Evolutionary conservation across 2,888 invertebrate genomes (phyloP), one percentile per base, ranked within the genome.

Genomic region (Halocaridina rubra): DNA sequence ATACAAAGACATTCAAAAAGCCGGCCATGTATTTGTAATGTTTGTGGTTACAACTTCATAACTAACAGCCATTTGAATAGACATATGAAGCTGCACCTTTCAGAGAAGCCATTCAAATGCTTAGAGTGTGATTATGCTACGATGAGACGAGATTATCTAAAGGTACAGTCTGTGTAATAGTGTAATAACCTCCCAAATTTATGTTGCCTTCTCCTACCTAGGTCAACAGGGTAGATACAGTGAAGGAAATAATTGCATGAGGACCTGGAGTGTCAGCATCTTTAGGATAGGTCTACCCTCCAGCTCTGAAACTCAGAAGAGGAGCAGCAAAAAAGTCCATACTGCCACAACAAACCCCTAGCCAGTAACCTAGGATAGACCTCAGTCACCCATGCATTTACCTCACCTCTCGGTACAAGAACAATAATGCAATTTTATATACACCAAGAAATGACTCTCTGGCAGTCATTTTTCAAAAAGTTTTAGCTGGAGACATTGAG

Each of bases 51-150:
- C 71, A 93, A 93, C 16, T 94, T 94, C 90, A 93, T 94, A 89
- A 94, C 94, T 89, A 94, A 93, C 89, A 93, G 93, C 46, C 94
- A 94, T 90, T 90, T 94, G 82, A 91, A 93, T 13, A 91, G 94
- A 1, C 94, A 94, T 90, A 93, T 94, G 90, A 91, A 93, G 61
- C 93, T 94, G 77, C 94, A 94, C 90, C 90, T 93, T 64, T 92
- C 93, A 88, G 94, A 93, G 85, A 93, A 93, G 89, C 93, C 94
- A 0, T 93, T 93, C 90, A 93, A 93, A 89, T 94, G 94, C 90
- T 91, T 92, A 16, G 92, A 92, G 86, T 94, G 94, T 90, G 93
- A 94, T 88, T 94, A 94, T 90, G 93, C 93, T 1, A 93, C 93
- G 85, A 93, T 93, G 0, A 91, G 94, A 75, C 90, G 93, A 24